Percentiles rank a stretch among this genome's conserved stretches.
Conservation (phyloP, 2,797 vertebrate species). For the Artibeus jamaicensis region DNA sequence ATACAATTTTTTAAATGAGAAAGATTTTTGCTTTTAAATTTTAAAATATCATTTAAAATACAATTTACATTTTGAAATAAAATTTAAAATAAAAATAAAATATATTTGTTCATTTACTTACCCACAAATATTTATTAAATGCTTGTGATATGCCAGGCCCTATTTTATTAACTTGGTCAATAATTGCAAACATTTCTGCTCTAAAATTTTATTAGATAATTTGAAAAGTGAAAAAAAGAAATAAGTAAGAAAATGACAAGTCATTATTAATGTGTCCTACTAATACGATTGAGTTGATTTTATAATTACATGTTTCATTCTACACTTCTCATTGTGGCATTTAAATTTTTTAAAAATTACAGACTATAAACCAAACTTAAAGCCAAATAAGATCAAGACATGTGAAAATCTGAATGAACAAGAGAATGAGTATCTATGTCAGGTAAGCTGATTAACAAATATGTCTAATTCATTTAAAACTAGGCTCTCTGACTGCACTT, state of each 20-base stretch:
- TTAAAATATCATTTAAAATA: not conserved
- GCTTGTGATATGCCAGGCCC: too few relatives aligned
- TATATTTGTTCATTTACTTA: not conserved
- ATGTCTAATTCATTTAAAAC: not conserved
- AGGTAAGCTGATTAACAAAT: not conserved
- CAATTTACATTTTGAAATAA: not conserved
- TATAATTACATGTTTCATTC: not conserved
- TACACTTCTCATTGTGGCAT: not conserved
- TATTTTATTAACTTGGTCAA: not conserved
- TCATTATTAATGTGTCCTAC: not conserved
- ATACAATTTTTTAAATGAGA: not conserved
- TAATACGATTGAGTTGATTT: not conserved
- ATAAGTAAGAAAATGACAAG: not conserved
- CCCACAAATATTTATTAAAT: not conserved
- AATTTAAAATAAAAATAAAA: not conserved
- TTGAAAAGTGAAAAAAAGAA: not conserved
- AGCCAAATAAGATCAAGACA: not conserved
- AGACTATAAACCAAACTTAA: not conserved
- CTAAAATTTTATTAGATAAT: not conserved
- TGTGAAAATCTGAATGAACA: too few relatives aligned
- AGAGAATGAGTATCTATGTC: not conserved
- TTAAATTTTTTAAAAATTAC: not conserved
- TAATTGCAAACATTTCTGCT: not conserved
- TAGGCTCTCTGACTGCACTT: not conserved
- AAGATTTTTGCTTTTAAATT: not conserved